phyloP scores from a whole-genome alignment of 2,888 invertebrate genomes.

The Macrophya annulata region DNA sequence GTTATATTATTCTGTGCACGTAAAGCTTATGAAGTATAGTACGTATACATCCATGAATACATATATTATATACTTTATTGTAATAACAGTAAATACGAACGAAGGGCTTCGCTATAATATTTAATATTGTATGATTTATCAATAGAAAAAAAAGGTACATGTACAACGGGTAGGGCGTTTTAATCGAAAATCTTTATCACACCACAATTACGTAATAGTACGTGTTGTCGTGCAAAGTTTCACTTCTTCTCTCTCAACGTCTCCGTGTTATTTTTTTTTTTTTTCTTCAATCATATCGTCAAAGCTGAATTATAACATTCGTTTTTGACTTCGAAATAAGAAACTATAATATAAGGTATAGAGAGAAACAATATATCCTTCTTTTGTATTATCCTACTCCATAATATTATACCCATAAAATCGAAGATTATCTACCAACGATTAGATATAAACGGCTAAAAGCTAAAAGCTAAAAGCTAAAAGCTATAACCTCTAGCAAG shows the following conservation, averaged over 20 bases:
- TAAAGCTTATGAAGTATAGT: neutral
- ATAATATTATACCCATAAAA: neutral
- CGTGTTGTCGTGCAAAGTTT: neutral
- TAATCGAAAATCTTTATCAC: neutral
- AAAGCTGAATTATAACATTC: constrained; percentile 1
- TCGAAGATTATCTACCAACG: neutral
- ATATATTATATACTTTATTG: neutral
- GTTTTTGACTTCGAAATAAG: neutral
- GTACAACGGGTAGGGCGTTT: neutral
- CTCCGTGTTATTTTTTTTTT: neutral
- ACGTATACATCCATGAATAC: constrained; percentile 5
- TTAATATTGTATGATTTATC: neutral
- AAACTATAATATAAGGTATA: neutral
- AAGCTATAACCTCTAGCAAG: neutral
- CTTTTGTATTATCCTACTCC: neutral
- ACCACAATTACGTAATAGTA: neutral
- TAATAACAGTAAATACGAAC: neutral
- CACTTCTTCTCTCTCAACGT: neutral
- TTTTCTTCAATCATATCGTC: neutral
- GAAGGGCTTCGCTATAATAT: neutral
- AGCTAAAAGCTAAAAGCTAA: constrained; percentile 16
- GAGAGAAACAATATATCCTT: neutral
- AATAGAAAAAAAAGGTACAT: neutral
- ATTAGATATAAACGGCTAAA: constrained; percentile 13
- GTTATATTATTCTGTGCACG: neutral